Evolutionary conservation across 2,113 vertebrate species (phyloP).

Genomic region (Megaceryle torquata): DNA sequence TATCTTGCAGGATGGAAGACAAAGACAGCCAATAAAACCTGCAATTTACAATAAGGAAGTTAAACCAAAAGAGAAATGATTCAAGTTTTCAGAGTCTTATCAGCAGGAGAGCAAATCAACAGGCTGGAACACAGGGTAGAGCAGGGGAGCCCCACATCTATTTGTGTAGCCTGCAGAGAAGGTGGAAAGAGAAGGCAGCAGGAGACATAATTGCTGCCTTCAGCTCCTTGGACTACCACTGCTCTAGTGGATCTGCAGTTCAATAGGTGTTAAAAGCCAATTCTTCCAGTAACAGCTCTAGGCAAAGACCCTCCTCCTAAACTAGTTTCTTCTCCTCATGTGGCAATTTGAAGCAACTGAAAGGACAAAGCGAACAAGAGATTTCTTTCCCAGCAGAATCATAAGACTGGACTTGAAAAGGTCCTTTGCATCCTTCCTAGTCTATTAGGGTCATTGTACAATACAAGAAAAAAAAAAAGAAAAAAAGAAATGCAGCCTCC

Average conservation of each 20-base stretch:
- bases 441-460: neutral
- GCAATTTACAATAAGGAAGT: neutral
- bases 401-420: neutral
- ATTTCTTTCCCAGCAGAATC: neutral
- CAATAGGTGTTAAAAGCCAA: neutral
- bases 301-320: neutral
- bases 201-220: neutral
- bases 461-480: too few species aligned
- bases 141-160: neutral
- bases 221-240: neutral
- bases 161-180: neutral
- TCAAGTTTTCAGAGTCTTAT: neutral
- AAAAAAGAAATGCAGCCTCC: neutral
- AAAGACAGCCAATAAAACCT: neutral
- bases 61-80: neutral
- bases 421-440: neutral
- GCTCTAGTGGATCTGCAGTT: neutral
- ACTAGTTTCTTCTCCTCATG: neutral
- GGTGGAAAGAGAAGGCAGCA: neutral
- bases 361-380: neutral
- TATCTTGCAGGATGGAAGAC: neutral
- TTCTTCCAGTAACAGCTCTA: neutral
- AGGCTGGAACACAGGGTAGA: neutral
- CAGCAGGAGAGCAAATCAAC: neutral
- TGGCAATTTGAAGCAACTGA: neutral